A percentile compares a stretch with the other conserved stretches of the same genome.
phyloP scores from a whole-genome alignment of 2,113 vertebrate genomes.

The Odontesthes bonariensis region DNA sequence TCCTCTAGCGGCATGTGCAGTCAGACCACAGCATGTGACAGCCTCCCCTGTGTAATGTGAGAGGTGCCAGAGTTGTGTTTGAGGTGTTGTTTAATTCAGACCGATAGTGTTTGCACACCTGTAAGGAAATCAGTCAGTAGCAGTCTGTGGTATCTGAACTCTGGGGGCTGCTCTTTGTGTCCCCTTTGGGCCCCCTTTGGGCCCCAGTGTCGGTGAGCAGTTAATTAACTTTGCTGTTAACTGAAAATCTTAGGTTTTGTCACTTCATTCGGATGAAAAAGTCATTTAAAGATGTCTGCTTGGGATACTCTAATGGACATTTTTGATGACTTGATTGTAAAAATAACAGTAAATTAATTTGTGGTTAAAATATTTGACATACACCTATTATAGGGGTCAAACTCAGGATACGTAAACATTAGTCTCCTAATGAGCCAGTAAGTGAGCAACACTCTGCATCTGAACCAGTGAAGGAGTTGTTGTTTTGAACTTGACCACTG shows the following conservation, averaged over 20 bases:
- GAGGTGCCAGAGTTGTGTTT: conserved; percentile 36
- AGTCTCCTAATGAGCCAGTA: too few species aligned
- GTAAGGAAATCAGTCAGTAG: conserved; percentile 11
- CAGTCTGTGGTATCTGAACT: not conserved
- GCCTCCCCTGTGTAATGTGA: conserved; percentile 68
- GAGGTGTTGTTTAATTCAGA: conserved; percentile 39
- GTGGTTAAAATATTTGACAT: not conserved
- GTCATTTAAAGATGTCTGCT: not conserved
- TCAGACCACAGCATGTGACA: conserved; percentile 73
- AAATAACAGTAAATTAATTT: too few species aligned
- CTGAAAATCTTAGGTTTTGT: too few species aligned
- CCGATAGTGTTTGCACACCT: conserved; percentile 12
- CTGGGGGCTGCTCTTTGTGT: conserved; percentile 17
- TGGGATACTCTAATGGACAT: too few species aligned
- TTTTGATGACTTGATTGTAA: too few species aligned
- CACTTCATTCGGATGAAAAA: not conserved
- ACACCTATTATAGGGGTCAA: not conserved
- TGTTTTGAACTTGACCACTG: conserved; percentile 2
- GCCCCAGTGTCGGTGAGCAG: not conserved
- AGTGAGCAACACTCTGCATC: not conserved
- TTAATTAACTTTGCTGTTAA: too few species aligned
- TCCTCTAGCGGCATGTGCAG: conserved; percentile 59
- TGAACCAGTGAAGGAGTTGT: not conserved
- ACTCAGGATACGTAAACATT: not conserved
- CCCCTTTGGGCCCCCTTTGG: not conserved